Base-by-base conservation (phyloP, 2,113 vertebrate genomes). In the Eretmochelys imbricata region DNA sequence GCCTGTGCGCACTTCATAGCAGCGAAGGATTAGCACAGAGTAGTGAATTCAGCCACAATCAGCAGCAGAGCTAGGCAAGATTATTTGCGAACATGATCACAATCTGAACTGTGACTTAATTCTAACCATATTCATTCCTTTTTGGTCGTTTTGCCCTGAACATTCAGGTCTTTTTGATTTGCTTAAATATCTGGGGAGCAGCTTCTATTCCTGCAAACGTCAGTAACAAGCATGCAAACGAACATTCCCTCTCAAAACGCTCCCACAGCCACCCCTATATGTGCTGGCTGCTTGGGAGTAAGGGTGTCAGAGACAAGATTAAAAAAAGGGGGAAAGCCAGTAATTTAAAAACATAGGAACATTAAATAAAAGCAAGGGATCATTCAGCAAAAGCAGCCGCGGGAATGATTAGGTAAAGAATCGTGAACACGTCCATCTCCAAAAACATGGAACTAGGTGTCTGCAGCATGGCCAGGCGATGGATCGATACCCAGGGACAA, bases 331-430 rank as follows among this genome's bases (percentile, higher is more conserved):
- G 87, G n/a, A 78, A 87, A 97, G 93, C 89, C 4, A 96, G 91
- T 91, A 83, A 89, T 91, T 96, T 89, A 91, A 86, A 96, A 55
- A 80, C 24, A 91, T 84, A n/a, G 31, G 17, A 69, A 69, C 8
- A 84, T 57, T 91, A 93, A 88, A 13, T 55, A 89, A 48, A 92
- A 94, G 86, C 11, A 42, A 80, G 69, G 69, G 48, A n/a, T 92
- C 78, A 38, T 49, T 19, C 42, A 50, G 76, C 89, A 89, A 2
- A 0, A 35, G 22, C 20, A 49, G 84, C 27, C 10, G 38, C 2
- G 46, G 57, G 92, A 95, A 85, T 4, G 50, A 80, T 83, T 75
- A 31, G 8, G 1, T 79, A 79, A 82, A 3, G 46, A 46, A 53
- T 85, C 42, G 25, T 2, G 55, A 3, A 48, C 38, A 29, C 53